Evolutionary conservation across 2,888 invertebrate genomes (phyloP).

Genomic region (Blastobasis adustella): DNA sequence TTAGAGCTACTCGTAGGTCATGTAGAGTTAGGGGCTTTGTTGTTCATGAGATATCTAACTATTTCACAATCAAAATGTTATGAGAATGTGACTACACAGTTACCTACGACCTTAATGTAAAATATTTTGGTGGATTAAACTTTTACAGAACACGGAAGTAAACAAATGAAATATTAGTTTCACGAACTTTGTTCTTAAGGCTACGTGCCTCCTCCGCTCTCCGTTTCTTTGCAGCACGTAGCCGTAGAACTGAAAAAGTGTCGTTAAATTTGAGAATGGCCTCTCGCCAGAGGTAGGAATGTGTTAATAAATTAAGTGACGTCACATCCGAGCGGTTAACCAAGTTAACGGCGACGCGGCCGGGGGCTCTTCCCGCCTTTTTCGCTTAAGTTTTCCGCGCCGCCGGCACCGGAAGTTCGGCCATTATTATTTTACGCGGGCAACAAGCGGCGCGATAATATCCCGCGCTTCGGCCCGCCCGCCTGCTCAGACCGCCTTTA

Average conservation of each 20-base stretch:
- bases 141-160: too few species aligned
- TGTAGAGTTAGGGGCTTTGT: too few species aligned
- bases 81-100: not conserved
- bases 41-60: not conserved
- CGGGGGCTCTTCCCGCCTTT: slow-evolving; percentile 70
- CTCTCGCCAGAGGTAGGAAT: slow-evolving; percentile 47
- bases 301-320: slow-evolving; percentile 75
- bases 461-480: slow-evolving; percentile 57
- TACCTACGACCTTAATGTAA: not conserved
- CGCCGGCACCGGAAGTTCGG: slow-evolving; percentile 75
- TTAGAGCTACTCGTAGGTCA: too few species aligned
- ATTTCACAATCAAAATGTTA: not conserved
- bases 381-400: slow-evolving; percentile 70
- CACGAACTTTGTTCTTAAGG: not conserved
- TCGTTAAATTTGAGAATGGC: slow-evolving; percentile 52
- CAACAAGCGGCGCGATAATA: slow-evolving; percentile 76
- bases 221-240: slow-evolving; percentile 40
- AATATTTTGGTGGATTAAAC: slow-evolving; percentile 5
- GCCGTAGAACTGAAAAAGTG: slow-evolving; percentile 50
- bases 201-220: slow-evolving; percentile 18
- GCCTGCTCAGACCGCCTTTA: slow-evolving; percentile 52
- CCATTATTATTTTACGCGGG: slow-evolving; percentile 76
- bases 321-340: slow-evolving; percentile 64
- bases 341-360: slow-evolving; percentile 56
- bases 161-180: too few species aligned